Evolutionary conservation across 2,888 invertebrate species (phyloP), one percentile per base, ranked within the genome.

Genomic region (Achlya flavicornis): DNA sequence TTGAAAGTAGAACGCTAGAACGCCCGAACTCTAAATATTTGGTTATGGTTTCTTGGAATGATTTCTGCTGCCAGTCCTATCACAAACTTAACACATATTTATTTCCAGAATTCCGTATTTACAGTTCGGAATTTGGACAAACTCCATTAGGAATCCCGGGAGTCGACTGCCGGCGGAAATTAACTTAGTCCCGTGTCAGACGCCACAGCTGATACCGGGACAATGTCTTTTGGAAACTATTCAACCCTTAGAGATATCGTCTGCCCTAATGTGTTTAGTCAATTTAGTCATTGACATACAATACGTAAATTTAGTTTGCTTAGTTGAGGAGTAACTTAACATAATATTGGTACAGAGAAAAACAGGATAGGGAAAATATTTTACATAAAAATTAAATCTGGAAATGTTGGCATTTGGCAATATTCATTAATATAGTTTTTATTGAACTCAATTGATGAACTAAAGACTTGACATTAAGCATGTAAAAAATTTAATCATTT

Each of bases 101-200:
- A 75, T 73, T 74, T 70, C 69, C 68, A 64, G 62, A 65, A 61
- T 33, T 57, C 62, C 70, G 58, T 72, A 68, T 73, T 67, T 70
- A 64, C 61, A 61, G 60, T 69, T 63, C 64, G 61, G 59, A 19
- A 46, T 74, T 72, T 76, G 79, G 77, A 80, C 79, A 77, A 87
- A 87, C 84, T 86, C 84, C 74, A 86, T 87, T 86, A 85, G 76
- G 69, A 75, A 73, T 75, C 76, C 76, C 71, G 64, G 66, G 67
- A 70, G 71, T 26, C 62, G 74, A 65, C 65, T 76, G 75, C 75
- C 75, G 76, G 78, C 86, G 87, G 88, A 90, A 89, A 91, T 90
- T 90, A 89, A 86, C 78, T 79, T 78, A 77, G 79, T 86, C 86
- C 88, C 86, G 74, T 79, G 85, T 85, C 88, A 84, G 73, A 72